Evolutionary conservation across 2,113 vertebrate genomes (phyloP), one percentile per base, ranked within the genome.

Genomic region (Cranoglanis bouderius): DNA sequence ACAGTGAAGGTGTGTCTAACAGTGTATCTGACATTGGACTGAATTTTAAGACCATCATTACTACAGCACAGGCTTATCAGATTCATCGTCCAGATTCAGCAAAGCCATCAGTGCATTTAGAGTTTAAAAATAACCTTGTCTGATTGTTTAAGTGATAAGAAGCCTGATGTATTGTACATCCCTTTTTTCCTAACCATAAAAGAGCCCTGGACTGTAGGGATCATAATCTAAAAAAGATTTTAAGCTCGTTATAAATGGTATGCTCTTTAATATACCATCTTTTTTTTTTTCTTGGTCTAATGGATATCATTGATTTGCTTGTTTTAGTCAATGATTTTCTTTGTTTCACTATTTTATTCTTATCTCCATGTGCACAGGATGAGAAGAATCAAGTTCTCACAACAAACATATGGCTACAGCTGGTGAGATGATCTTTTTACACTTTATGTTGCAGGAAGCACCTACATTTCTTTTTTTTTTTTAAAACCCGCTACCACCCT

Each of bases 311-410:
- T 38, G 32, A n/a, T 65, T 84, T 84, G 7, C 43, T 85, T 70
- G 43, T 65, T 63, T 43, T 65, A 51, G 19, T 81, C 14, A 32
- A 2, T 61, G 3, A n/a, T 12, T 35, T 13, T 57, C 19, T 49
- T 32, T 51, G 14, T 77, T 63, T 61, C 29, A 53, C 21, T 14
- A 16, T 74, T 51, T 43, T 43, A 40, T 53, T 32, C 70, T 13
- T 82, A 43, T 85, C 19, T 85, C 12, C 8, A 85, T 74, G 38
- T 85, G 35, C 29, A 46, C 93, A 99, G 98, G 98, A 99, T 95
- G 98, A 99, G 95, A 99, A 98, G 94, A 99, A 98, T 92, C 98
- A 99, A 94, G 96, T 98, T 88, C 93, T 99, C 91, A 99, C 97
- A 51, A 98, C 98, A 84, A 99, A 98, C 91, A 96, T 98, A 88